These are phyloP conservation scores for Drosophila serrata DNA, from an alignment of 1,140 invertebrate genomes.

Conservation along the genomic window DNA sequence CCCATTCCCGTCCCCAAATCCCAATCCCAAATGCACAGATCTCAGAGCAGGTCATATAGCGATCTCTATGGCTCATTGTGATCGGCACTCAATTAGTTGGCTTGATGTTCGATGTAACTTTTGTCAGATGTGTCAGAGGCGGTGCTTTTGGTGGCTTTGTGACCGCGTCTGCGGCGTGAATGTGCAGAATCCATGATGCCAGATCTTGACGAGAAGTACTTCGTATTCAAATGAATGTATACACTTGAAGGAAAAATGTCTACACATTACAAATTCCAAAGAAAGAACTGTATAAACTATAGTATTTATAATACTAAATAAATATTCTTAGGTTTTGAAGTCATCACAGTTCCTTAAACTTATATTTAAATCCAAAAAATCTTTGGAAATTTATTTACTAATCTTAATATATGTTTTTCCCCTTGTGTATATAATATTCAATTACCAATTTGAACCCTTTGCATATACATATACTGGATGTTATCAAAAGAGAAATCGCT, in stretches of 20 bases:
- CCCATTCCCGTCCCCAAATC: conserved; percentile 9
- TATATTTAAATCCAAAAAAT: too few species aligned
- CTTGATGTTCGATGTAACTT: conserved; percentile 81
- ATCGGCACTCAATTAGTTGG: conserved; percentile 81
- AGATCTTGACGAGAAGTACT: conserved; percentile 51
- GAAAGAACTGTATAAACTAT: neutral
- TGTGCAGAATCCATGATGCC: conserved; percentile 71
- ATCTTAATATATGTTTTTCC: neutral
- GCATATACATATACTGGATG: conserved; percentile 35
- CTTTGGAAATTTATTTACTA: neutral
- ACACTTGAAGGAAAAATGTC: conserved; percentile 2
- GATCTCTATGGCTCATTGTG: conserved; percentile 73
- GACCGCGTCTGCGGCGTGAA: conserved; percentile 70
- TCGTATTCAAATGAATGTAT: conserved; percentile 23
- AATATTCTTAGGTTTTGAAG: too few species aligned
- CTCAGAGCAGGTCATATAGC: conserved; percentile 21
- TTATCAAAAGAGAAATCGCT: conserved; percentile 77
- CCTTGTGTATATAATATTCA: conserved; percentile 54
- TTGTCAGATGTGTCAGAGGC: conserved; percentile 79
- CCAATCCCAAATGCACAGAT: conserved; percentile 14
- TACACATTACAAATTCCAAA: neutral
- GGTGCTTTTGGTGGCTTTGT: conserved; percentile 78
- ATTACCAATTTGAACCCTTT: conserved; percentile 61
- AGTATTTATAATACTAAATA: neutral
- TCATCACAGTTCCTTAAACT: too few species aligned